Evolutionary conservation across 2,113 vertebrate species (phyloP).

Genomic region (Loxodonta africana): DNA sequence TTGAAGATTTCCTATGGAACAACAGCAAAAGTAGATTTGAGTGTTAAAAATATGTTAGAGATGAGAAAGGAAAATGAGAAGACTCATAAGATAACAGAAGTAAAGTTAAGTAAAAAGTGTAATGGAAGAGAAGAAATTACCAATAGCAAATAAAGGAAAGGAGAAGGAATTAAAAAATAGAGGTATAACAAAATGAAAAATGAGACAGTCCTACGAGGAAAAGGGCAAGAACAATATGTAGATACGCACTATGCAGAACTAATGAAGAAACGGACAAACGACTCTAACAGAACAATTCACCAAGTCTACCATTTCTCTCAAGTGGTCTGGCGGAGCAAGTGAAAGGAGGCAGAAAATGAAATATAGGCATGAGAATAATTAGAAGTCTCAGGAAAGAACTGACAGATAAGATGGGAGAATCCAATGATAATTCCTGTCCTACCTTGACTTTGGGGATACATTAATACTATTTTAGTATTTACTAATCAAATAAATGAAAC

Average conservation of each 20-base stretch:
- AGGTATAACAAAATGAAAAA: not conserved
- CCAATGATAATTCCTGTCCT: not conserved
- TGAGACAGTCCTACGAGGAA: not conserved
- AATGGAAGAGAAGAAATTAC: not conserved
- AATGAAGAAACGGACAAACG: not conserved
- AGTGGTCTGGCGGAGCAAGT: not conserved
- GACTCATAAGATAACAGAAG: not conserved
- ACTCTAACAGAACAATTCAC: not conserved
- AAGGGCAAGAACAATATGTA: not conserved
- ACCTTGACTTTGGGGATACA: not conserved
- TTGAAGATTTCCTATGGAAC: slow-evolving; percentile 21
- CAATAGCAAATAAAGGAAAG: slow-evolving; percentile 7
- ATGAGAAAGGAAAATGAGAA: not conserved
- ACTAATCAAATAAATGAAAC: slow-evolving; percentile 20
- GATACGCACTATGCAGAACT: not conserved
- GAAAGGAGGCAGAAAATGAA: not conserved
- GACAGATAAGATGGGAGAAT: not conserved
- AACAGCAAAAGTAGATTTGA: slow-evolving; percentile 55
- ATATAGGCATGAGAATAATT: not conserved
- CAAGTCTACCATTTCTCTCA: not conserved
- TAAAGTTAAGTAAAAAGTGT: slow-evolving; percentile 24
- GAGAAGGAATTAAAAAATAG: not conserved
- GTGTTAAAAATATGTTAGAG: slow-evolving; percentile 9
- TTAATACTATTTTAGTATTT: not conserved
- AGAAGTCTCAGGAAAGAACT: not conserved